These are phyloP conservation scores for Sarcophaga caerulescens DNA, from an alignment of 2,888 invertebrate genomes.

Conservation along the genomic window DNA sequence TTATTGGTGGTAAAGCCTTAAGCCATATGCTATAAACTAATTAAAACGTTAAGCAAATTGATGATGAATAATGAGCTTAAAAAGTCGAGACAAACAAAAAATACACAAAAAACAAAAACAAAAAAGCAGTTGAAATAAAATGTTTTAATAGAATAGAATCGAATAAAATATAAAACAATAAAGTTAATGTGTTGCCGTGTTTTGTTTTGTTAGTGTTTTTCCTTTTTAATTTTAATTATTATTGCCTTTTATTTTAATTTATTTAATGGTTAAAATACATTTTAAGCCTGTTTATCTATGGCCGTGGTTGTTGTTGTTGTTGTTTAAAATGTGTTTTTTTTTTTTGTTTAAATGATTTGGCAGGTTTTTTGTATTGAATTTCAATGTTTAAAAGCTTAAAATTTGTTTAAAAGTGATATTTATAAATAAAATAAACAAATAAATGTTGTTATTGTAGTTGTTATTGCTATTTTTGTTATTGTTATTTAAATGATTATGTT, in stretches of 20 bases:
- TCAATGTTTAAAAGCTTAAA: neutral
- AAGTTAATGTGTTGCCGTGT: conserved; percentile 63
- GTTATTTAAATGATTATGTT: conserved; percentile 22
- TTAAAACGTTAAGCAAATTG: conserved; percentile 22
- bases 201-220: conserved; percentile 52
- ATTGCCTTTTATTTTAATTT: conserved; percentile 34
- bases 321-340: conserved; percentile 1
- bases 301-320: conserved; percentile 10
- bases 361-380: neutral
- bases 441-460: conserved; percentile 1
- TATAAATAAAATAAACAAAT: neutral
- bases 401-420: conserved; percentile 31
- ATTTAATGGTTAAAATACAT: conserved; percentile 14
- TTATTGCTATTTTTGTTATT: neutral
- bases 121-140: conserved; percentile 6
- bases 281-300: conserved; percentile 26
- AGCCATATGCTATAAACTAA: conserved; percentile 1
- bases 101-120: conserved; percentile 10
- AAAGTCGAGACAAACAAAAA: conserved; percentile 23
- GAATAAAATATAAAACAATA: conserved; percentile 18
- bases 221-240: conserved; percentile 17
- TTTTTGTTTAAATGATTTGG: neutral
- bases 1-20: neutral
- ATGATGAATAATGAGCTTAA: conserved; percentile 46
- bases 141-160: neutral